Conservation (phyloP, 1,140 invertebrate species). For the Papilio machaon region DNA sequence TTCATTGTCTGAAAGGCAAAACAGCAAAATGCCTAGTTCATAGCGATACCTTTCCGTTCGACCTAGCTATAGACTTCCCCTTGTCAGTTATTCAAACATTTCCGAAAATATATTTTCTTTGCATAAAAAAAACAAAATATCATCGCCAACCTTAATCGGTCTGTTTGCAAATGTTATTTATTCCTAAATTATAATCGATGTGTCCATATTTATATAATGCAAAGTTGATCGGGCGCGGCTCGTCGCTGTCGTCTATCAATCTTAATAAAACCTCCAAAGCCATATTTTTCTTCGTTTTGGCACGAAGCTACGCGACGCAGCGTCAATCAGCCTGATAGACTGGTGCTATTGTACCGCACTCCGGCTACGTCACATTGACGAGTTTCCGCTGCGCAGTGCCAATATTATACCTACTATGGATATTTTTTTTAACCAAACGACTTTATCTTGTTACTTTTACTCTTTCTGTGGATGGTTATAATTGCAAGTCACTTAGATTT, state of each 20-base stretch:
- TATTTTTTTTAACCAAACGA: slow-evolving; percentile 10
- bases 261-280: slow-evolving; percentile 55
- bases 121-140: neutral
- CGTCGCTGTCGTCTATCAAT: slow-evolving; percentile 52
- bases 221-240: slow-evolving; percentile 50
- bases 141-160: neutral
- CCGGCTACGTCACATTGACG: slow-evolving; percentile 14
- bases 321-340: slow-evolving; percentile 47
- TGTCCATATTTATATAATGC: slow-evolving; percentile 47
- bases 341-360: slow-evolving; percentile 13
- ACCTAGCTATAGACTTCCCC: neutral
- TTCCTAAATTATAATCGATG: neutral
- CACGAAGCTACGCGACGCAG: slow-evolving; percentile 11
- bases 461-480: neutral
- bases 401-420: slow-evolving; percentile 10
- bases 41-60: neutral
- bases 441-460: neutral
- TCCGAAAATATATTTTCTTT: neutral
- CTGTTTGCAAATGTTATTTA: slow-evolving; percentile 3
- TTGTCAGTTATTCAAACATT: neutral
- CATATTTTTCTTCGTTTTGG: slow-evolving; percentile 46
- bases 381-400: slow-evolving; percentile 28
- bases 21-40: neutral
- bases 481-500: neutral
- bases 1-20: neutral